Evolutionary conservation across 2,113 vertebrate genomes (phyloP), one percentile per base, ranked within the genome.

Genomic region (Pandion haliaetus): DNA sequence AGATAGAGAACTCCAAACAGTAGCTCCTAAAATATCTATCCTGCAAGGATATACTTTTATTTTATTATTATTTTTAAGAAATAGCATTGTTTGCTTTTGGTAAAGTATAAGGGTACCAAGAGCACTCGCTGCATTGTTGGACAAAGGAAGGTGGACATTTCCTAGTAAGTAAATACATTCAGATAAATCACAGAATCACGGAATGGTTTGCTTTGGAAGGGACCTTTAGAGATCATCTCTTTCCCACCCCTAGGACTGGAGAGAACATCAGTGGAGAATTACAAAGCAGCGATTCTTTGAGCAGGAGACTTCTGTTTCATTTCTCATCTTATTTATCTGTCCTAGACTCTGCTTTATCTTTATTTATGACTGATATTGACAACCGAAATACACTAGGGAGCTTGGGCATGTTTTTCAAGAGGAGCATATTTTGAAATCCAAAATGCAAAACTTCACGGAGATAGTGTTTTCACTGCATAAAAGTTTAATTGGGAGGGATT

Each of bases 331-430:
- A 90, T 88, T 65, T 77, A 84, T 93, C 55, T 89, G 23, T 34
- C 95, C 83, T 92, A 70, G 59, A 90, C 80, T 95, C 59, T 82
- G 80, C 86, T 93, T 97, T 86, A 94, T 97, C 89, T 98, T 95
- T 93, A 88, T 98, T 93, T 96, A 80, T 94, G 90, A 93, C 88
- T 96, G 82, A 77, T 95, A 86, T 14, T 96, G 95, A 97, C 85
- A 96, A 93, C 52, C 17, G 32, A 96, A 93, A 80, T 72, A 78
- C 47, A 72, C 31, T 24, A 42, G 38, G 34, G 63, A 78, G 44
- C 63, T 94, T 1, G 1, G 65, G 78, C 6, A 1, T 79, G 32
- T 71, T 57, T 95, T 95, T 95, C 40, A 71, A 72, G 74, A 85
- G 36, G 50, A 93, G 28, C 25, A 8, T 82, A 45, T 91, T 91